Evolutionary conservation across 2,113 vertebrate genomes (phyloP).

Genomic region (Heloderma charlesbogerti): DNA sequence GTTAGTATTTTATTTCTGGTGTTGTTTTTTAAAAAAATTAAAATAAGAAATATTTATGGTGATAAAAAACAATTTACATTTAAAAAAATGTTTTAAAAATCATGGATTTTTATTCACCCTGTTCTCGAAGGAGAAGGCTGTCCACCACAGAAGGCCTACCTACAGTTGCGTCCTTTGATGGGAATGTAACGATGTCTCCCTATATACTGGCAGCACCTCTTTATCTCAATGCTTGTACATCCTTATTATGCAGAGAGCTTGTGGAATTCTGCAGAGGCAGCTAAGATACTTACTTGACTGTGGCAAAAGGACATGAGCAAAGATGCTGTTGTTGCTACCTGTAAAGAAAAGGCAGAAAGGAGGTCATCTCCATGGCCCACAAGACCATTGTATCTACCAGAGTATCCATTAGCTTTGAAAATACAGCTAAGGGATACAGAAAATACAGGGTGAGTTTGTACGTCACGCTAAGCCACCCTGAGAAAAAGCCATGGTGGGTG

Average conservation of each 20-base stretch:
- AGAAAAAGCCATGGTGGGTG: too few species aligned
- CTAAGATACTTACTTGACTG: slow-evolving; percentile 87
- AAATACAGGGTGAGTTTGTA: too few species aligned
- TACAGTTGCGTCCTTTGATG: neutral
- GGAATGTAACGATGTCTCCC: neutral
- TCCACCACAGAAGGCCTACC: neutral
- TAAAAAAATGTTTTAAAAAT: too few species aligned
- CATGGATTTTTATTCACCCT: too few species aligned
- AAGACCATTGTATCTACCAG: too few species aligned
- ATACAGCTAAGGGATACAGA: neutral
- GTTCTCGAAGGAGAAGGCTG: too few species aligned
- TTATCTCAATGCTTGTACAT: neutral
- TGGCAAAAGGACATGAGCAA: slow-evolving; percentile 85
- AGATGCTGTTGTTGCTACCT: slow-evolving; percentile 80
- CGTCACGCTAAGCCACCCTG: too few species aligned
- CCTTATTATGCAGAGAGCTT: neutral
- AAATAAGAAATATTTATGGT: too few species aligned
- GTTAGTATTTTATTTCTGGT: too few species aligned
- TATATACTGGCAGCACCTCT: too few species aligned
- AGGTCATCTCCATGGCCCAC: neutral
- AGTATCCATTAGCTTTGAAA: neutral
- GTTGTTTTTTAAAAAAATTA: too few species aligned
- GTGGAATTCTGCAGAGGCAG: neutral
- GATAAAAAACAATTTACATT: too few species aligned
- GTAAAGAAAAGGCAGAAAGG: neutral